Evolutionary conservation across 2,113 vertebrate genomes (phyloP).

Genomic region (Spea bombifrons): DNA sequence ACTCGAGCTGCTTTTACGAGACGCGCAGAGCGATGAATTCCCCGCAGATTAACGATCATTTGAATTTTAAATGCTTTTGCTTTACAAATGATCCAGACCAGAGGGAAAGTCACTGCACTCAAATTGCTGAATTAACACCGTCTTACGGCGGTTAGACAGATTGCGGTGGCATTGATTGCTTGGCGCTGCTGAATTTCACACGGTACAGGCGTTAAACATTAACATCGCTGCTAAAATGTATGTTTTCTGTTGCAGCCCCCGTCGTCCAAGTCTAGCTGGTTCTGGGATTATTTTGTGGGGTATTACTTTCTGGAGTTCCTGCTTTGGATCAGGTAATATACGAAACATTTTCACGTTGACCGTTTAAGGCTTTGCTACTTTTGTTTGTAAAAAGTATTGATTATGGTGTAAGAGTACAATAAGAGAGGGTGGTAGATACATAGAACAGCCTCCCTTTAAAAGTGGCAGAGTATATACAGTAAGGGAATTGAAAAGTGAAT

Average conservation of each 20-base stretch:
- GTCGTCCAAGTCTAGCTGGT: slow-evolving; percentile 59
- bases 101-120: background rate
- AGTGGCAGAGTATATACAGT: too few species aligned
- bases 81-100: slow-evolving; percentile 8
- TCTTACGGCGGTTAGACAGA: background rate
- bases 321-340: slow-evolving; percentile 68
- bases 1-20: background rate
- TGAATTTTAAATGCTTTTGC: slow-evolving; percentile 7
- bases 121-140: background rate
- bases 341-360: background rate
- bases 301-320: slow-evolving; percentile 69
- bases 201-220: background rate
- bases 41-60: slow-evolving; percentile 17
- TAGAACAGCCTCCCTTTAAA: too few species aligned
- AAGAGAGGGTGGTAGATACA: too few species aligned
- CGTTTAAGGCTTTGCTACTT: too few species aligned
- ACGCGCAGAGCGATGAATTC: background rate
- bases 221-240: background rate
- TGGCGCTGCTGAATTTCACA: background rate
- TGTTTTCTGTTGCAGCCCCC: slow-evolving; percentile 53
- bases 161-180: background rate
- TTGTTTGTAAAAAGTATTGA: background rate
- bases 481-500: too few species aligned
- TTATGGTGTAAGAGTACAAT: too few species aligned
- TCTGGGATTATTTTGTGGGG: slow-evolving; percentile 65